Conservation (phyloP, 2,113 vertebrate species). For the Cyphomyrus discorhynchus region DNA sequence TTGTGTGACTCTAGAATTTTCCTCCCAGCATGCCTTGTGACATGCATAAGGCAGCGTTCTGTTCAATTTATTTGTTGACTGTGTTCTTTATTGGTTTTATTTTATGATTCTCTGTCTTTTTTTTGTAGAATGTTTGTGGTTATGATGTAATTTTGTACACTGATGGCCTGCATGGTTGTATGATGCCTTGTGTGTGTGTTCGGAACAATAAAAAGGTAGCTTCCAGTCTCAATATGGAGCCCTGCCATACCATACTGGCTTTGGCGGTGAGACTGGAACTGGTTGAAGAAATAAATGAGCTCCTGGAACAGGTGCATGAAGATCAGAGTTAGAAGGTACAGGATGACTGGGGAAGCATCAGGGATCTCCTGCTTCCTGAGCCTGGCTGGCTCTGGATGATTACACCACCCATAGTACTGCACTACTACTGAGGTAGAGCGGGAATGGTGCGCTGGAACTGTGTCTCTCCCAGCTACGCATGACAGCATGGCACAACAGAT, state of each 20-base stretch:
- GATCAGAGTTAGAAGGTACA: background rate
- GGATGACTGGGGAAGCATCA: background rate
- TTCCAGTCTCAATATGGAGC: background rate
- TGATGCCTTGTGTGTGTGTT: background rate
- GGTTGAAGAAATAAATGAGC: background rate
- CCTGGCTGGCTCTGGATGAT: background rate
- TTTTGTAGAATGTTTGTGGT: background rate
- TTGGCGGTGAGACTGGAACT: background rate
- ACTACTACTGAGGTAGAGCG: background rate
- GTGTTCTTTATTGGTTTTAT: background rate
- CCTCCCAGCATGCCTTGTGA: background rate
- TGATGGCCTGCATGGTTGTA: background rate
- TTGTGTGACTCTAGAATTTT: background rate
- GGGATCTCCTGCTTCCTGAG: background rate
- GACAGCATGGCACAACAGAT: background rate
- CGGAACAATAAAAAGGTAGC: background rate
- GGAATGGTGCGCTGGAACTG: background rate
- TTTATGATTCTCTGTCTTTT: background rate
- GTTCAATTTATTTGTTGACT: background rate
- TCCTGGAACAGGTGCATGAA: background rate
- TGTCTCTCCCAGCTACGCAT: background rate
- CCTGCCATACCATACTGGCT: background rate
- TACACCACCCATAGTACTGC: background rate
- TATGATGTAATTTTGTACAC: background rate
- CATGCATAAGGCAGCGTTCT: background rate